These are phyloP conservation scores for Loxodonta africana DNA, from an alignment of 2,113 vertebrate genomes.

Conservation along the genomic window DNA sequence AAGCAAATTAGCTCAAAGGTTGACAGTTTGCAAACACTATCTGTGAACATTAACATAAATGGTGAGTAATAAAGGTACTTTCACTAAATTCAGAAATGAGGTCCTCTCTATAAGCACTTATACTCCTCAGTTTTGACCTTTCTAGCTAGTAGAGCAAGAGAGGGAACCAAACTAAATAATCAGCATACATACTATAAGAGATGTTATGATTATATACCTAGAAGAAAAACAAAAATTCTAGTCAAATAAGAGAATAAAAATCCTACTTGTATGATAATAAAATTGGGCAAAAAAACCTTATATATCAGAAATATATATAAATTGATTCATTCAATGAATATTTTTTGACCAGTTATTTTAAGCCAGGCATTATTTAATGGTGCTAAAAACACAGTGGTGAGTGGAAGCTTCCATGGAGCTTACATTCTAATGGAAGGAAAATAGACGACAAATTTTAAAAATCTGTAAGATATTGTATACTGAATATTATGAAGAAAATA, in stretches of 20 bases:
- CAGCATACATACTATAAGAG: neutral
- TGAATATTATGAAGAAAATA: neutral
- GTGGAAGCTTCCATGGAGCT: neutral
- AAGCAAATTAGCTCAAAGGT: constrained; percentile 9
- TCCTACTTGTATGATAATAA: neutral
- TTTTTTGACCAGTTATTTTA: neutral
- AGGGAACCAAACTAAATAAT: neutral
- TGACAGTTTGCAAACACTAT: neutral
- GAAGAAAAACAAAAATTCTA: constrained; percentile 16
- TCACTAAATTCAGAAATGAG: constrained; percentile 37
- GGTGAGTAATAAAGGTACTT: constrained; percentile 20
- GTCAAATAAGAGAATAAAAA: neutral
- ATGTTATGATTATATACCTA: neutral
- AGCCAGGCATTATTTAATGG: neutral
- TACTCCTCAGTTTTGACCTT: neutral
- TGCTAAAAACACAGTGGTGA: neutral
- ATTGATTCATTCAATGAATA: neutral
- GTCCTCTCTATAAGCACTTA: neutral
- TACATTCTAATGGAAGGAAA: neutral
- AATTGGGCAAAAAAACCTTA: neutral
- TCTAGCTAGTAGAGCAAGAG: neutral
- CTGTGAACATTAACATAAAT: neutral
- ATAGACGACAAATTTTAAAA: neutral
- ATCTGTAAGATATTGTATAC: neutral
- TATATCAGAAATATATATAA: neutral